Evolutionary conservation across 37 sponge, comb jelly and placozoan species (phyloP).

Genomic region (Diacarnus erythraeanus): DNA sequence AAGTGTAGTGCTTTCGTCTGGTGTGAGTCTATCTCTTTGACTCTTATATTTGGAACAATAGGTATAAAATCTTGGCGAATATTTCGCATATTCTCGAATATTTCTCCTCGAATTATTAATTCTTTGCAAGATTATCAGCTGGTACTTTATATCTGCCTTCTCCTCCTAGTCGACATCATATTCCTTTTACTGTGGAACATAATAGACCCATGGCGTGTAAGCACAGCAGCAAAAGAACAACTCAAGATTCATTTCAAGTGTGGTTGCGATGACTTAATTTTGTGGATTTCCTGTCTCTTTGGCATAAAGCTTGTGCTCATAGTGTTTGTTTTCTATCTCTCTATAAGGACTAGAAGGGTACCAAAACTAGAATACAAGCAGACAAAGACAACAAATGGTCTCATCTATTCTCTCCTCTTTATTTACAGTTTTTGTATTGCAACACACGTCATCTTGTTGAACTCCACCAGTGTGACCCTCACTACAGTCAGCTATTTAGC

Average conservation of each 20-base stretch:
- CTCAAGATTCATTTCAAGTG: neutral
- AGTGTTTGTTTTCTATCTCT: neutral
- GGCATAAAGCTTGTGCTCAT: neutral
- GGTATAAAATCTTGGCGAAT: conserved; percentile 17
- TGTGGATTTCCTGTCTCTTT: neutral
- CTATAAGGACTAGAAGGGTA: neutral
- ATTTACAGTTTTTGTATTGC: neutral
- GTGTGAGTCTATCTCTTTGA: neutral
- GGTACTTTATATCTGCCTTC: neutral
- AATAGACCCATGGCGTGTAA: neutral
- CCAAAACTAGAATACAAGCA: neutral
- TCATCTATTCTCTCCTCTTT: neutral
- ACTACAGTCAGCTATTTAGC: neutral
- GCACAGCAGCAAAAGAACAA: neutral
- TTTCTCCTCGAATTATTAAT: neutral
- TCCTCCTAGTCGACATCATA: neutral
- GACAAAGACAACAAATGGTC: neutral
- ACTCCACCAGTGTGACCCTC: too few relatives aligned
- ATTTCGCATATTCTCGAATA: conserved; percentile 11
- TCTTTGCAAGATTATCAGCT: neutral
- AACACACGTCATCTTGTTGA: neutral
- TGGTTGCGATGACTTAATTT: neutral
- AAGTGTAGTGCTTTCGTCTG: conserved; percentile 1
- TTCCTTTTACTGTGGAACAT: neutral
- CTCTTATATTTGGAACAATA: conserved; percentile 28